Evolutionary conservation across 2,113 vertebrate species (phyloP).

Genomic region (Sinocyclocheilus rhinocerous): DNA sequence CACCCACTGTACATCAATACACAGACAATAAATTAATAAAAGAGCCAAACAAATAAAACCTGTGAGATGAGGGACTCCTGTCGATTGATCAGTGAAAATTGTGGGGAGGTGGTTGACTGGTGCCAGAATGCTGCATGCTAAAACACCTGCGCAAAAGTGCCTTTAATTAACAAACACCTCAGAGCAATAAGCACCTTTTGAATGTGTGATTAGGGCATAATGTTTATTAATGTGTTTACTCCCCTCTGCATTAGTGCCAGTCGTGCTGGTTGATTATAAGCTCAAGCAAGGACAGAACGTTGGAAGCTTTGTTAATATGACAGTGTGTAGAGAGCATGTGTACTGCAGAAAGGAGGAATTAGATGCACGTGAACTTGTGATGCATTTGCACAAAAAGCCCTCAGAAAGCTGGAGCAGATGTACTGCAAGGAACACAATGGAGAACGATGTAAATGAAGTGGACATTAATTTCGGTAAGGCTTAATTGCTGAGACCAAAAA

Average conservation of each 20-base stretch:
- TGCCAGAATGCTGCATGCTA: constrained; percentile 64
- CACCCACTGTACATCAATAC: constrained; percentile 67
- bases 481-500: too few relatives aligned
- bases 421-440: not conserved
- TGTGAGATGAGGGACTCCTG: constrained; percentile 58
- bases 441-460: not conserved
- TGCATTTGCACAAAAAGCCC: not conserved
- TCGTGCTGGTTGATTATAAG: constrained; percentile 63
- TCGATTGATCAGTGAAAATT: constrained; percentile 29
- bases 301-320: constrained; percentile 14
- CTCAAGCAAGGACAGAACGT: constrained; percentile 53
- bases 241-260: constrained; percentile 52
- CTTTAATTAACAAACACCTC: constrained; percentile 69
- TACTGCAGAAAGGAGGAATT: not conserved
- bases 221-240: constrained; percentile 77
- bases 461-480: too few relatives aligned
- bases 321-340: constrained; percentile 19
- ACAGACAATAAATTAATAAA: constrained; percentile 64
- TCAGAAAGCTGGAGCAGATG: not conserved
- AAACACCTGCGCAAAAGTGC: constrained; percentile 64
- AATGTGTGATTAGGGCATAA: constrained; percentile 66
- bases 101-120: constrained; percentile 16
- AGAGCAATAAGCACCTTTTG: constrained; percentile 66
- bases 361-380: not conserved
- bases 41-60: constrained; percentile 62